These are phyloP conservation scores for Polylopha cassiicola DNA, from an alignment of 2,888 invertebrate species.

Conservation along the genomic window DNA sequence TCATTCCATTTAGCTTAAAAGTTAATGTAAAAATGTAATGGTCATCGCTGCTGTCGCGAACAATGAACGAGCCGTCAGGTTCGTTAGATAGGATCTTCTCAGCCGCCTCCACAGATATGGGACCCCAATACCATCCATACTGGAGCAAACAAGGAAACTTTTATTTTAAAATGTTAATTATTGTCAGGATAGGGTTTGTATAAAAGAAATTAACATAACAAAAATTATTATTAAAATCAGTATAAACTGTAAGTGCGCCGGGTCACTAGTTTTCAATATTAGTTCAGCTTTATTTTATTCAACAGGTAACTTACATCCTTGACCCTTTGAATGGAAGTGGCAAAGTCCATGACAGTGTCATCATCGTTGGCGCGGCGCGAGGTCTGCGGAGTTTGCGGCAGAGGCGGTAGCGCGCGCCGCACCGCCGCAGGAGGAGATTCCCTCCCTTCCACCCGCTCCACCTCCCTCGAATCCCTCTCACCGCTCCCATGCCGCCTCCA, in stretches of 20 bases:
- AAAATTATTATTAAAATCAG: too few relatives aligned
- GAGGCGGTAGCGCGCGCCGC: constrained; percentile 63
- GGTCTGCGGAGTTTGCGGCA: constrained; percentile 51
- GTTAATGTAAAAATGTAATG: constrained; percentile 96
- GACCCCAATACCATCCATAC: constrained; percentile 98
- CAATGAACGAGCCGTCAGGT: constrained; percentile 95
- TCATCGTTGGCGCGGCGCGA: constrained; percentile 55
- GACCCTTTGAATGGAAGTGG: constrained; percentile 93
- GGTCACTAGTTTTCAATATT: too few relatives aligned
- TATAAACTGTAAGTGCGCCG: too few relatives aligned
- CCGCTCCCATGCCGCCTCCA: constrained; percentile 63
- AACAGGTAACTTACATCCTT: constrained; percentile 96
- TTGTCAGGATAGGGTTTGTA: too few relatives aligned
- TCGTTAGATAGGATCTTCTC: constrained; percentile 94
- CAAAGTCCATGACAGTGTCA: constrained; percentile 86
- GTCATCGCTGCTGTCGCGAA: constrained; percentile 95
- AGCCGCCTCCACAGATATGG: constrained; percentile 92
- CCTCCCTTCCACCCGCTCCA: constrained; percentile 46
- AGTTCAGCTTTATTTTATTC: too few relatives aligned
- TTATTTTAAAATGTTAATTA: not conserved
- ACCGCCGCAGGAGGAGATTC: constrained; percentile 59
- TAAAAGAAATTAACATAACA: too few relatives aligned
- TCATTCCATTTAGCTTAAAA: constrained; percentile 93
- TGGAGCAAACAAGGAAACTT: constrained; percentile 50
- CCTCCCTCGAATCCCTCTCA: constrained; percentile 40